phyloP scores from a whole-genome alignment of 2,113 vertebrate genomes.

The Sminthopsis crassicaudata region DNA sequence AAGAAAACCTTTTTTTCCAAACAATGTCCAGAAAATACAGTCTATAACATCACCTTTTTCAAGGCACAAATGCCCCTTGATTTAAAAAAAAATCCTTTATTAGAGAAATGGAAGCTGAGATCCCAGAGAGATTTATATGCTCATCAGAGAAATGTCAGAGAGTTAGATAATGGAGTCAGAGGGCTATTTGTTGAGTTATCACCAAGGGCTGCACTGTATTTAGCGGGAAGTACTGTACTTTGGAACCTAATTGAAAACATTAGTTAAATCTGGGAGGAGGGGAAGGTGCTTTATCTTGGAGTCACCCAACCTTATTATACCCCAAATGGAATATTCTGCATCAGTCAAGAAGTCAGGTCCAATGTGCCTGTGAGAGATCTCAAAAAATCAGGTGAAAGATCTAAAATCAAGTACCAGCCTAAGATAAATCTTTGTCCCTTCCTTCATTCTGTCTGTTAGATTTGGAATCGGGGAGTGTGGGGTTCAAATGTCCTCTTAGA shows the following conservation, averaged over 20 bases:
- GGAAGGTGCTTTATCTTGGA: not conserved
- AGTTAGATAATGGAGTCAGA: slow-evolving; percentile 57
- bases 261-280: slow-evolving; percentile 42
- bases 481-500: not conserved
- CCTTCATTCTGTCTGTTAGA: not conserved
- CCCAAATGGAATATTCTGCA: slow-evolving; percentile 9
- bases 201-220: slow-evolving; percentile 54
- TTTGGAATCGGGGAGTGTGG: not conserved
- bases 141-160: slow-evolving; percentile 60
- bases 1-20: slow-evolving; percentile 5
- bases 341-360: slow-evolving; percentile 4
- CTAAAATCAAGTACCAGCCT: not conserved
- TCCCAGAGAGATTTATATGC: slow-evolving; percentile 68
- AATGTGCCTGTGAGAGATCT: accelerated
- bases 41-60: slow-evolving; percentile 29
- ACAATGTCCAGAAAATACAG: slow-evolving; percentile 15
- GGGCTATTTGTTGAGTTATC: slow-evolving; percentile 63
- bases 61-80: slow-evolving; percentile 19
- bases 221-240: slow-evolving; percentile 62
- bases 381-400: not conserved
- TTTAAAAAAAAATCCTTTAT: slow-evolving; percentile 67
- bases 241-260: slow-evolving; percentile 63
- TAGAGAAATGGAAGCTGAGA: slow-evolving; percentile 61
- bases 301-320: slow-evolving; percentile 38
- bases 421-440: not conserved